Evolutionary conservation across 2,797 vertebrate genomes (phyloP).

Genomic region (Myotis pilosus): DNA sequence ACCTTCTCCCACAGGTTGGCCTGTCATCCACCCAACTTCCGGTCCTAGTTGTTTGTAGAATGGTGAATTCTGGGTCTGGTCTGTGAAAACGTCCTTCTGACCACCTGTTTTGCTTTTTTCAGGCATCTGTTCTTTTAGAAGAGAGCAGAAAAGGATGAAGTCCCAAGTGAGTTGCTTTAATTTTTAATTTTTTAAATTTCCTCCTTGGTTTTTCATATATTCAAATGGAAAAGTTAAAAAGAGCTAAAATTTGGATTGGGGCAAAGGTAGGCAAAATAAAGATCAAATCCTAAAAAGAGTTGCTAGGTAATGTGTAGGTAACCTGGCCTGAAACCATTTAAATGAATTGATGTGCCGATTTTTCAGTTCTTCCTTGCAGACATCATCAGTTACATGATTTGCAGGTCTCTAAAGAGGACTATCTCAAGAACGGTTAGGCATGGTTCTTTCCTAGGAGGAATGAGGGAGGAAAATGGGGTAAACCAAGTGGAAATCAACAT

Average conservation of each 20-base stretch:
- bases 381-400: not conserved
- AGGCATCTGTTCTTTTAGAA: not conserved
- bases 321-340: not conserved
- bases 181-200: not conserved
- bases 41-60: not conserved
- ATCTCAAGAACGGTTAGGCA: not conserved
- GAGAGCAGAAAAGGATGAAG: conserved; percentile 52
- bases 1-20: not conserved
- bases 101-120: conserved; percentile 15
- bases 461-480: not conserved
- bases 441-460: not conserved
- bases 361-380: conserved; percentile 11
- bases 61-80: not conserved
- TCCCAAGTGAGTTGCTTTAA: conserved; percentile 52
- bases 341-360: not conserved
- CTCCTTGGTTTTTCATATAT: not conserved
- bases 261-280: conserved; percentile 10
- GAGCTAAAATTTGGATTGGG: not conserved
- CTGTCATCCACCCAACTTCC: not conserved
- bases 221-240: not conserved
- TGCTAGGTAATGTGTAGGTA: not conserved
- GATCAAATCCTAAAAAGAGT: not conserved
- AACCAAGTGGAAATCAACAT: not conserved
- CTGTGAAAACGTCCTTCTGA: not conserved
- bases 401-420: not conserved